phyloP scores from a whole-genome alignment of 2,797 vertebrate species.

The Rhyacichthys aspro region DNA sequence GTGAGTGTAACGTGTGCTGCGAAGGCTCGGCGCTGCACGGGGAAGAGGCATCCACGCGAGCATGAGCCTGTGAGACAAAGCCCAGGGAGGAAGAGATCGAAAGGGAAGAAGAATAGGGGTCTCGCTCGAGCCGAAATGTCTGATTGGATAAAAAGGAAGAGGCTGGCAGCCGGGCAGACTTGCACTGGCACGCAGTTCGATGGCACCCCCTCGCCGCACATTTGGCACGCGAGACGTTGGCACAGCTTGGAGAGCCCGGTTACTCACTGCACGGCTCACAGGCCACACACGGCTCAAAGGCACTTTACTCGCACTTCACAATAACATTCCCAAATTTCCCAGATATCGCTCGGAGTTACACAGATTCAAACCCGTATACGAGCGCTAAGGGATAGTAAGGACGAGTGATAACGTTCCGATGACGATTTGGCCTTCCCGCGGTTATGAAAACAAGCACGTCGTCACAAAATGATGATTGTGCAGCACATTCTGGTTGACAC shows the following conservation, averaged over 20 bases:
- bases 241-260: constrained; percentile 61
- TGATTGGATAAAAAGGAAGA: constrained; percentile 78
- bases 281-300: constrained; percentile 59
- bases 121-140: constrained; percentile 74
- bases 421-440: not conserved
- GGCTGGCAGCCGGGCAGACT: constrained; percentile 76
- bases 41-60: constrained; percentile 35
- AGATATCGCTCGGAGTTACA: constrained; percentile 31
- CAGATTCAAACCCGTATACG: constrained; percentile 26
- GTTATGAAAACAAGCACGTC: constrained; percentile 7
- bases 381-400: constrained; percentile 5
- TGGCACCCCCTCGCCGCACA: constrained; percentile 73
- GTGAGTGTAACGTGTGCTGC: constrained; percentile 64
- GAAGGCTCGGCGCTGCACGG: constrained; percentile 47
- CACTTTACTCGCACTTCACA: constrained; percentile 57
- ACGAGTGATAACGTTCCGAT: constrained; percentile 3
- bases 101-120: constrained; percentile 70
- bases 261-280: constrained; percentile 66
- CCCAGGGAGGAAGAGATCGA: constrained; percentile 61
- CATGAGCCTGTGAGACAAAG: constrained; percentile 56
- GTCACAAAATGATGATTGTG: constrained; percentile 14
- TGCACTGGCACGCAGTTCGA: constrained; percentile 62
- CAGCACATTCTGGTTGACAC: constrained; percentile 6
- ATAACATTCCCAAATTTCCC: constrained; percentile 46
- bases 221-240: constrained; percentile 73